These are phyloP conservation scores for Protosalanx chinensis DNA, from an alignment of 2,797 vertebrate genomes.

Conservation along the genomic window DNA sequence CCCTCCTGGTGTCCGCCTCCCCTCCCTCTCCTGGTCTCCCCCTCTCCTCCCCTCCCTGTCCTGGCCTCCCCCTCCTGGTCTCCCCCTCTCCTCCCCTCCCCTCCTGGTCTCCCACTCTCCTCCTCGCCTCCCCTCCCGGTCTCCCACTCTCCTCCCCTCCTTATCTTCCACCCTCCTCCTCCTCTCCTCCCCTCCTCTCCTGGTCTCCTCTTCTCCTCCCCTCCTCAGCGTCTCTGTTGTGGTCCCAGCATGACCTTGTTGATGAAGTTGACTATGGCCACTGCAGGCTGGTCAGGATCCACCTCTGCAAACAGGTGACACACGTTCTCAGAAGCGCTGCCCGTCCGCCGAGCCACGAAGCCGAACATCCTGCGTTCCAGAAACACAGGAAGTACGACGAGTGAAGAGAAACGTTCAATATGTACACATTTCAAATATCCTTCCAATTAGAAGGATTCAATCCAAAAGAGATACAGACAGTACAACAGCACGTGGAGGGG, in stretches of 20 bases:
- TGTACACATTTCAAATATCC: too few species aligned
- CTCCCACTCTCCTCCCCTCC: not conserved
- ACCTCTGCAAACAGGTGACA: constrained; percentile 92
- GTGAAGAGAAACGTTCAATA: not conserved
- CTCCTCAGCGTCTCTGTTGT: constrained; percentile 71
- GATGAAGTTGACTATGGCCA: constrained; percentile 91
- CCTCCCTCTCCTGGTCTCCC: not conserved
- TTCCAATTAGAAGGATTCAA: too few species aligned
- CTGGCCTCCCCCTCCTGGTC: too few species aligned
- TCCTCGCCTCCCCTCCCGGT: too few species aligned
- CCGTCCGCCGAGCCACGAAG: constrained; percentile 85
- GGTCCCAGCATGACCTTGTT: constrained; percentile 93
- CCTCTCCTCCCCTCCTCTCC: not conserved
- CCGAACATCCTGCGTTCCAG: constrained; percentile 81
- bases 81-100: too few species aligned
- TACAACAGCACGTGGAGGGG: too few species aligned
- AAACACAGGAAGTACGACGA: constrained; percentile 14
- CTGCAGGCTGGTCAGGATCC: constrained; percentile 89
- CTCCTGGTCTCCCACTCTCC: too few species aligned
- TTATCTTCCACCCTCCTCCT: not conserved
- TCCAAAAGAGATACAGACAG: too few species aligned
- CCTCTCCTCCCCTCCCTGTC: too few species aligned
- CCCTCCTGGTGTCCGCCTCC: not conserved
- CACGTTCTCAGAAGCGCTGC: constrained; percentile 81
- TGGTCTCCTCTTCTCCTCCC: not conserved